Conservation (phyloP, 1,140 invertebrate species). For the Myzus persicae region DNA sequence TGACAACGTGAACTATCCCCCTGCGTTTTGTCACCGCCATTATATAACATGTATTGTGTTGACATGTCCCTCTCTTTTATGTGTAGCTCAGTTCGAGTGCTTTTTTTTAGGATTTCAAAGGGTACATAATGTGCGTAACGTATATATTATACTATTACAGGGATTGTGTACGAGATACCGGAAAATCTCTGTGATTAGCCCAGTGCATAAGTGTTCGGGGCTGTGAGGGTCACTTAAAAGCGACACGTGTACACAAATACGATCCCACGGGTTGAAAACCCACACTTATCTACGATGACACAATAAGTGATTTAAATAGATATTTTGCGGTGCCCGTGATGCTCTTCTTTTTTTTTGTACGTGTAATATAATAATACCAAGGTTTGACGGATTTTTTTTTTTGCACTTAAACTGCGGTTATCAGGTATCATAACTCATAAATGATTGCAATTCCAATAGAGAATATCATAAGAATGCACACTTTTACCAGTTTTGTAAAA, state of each 20-base stretch:
- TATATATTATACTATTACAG: background rate
- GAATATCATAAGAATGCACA: background rate
- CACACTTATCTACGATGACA: background rate
- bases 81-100: background rate
- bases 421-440: background rate
- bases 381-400: background rate
- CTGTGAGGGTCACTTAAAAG: conserved; percentile 21
- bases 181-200: background rate
- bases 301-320: background rate
- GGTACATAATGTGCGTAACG: background rate
- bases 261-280: conserved; percentile 32
- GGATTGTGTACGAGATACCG: background rate
- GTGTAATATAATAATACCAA: background rate
- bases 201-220: too few relatives aligned
- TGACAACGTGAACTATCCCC: background rate
- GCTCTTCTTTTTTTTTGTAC: background rate
- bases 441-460: background rate
- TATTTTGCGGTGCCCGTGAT: background rate
- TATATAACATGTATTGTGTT: background rate
- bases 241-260: conserved; percentile 43
- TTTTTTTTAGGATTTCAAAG: background rate
- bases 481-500: too few relatives aligned
- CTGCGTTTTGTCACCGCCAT: background rate
- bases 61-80: background rate
- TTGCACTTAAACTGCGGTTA: background rate